phyloP scores from a whole-genome alignment of 2,888 invertebrate species.

The Tetragnatha montana region DNA sequence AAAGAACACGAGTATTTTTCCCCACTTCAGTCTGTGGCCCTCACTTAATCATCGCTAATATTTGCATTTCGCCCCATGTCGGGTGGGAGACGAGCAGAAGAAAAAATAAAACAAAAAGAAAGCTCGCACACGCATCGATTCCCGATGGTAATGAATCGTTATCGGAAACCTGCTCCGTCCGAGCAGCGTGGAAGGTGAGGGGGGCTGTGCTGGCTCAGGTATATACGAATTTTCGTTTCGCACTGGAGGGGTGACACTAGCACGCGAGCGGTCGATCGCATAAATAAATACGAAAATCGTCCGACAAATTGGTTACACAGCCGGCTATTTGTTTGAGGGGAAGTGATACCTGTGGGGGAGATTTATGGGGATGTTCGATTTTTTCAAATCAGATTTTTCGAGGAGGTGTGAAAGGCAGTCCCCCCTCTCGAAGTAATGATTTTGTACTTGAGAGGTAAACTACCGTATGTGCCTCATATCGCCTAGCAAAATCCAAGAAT shows the following conservation, averaged over 20 bases:
- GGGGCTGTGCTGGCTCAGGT: not conserved
- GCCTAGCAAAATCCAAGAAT: no score
- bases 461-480: no score
- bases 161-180: conserved; percentile 36
- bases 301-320: conserved; percentile 49
- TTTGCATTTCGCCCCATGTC: not conserved
- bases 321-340: conserved; percentile 31
- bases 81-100: not conserved
- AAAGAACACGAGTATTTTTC: not conserved
- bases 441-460: no score
- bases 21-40: not conserved
- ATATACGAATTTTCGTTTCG: conserved; percentile 9
- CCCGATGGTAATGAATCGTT: conserved; percentile 55
- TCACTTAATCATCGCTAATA: not conserved
- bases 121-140: conserved; percentile 38
- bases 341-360: conserved; percentile 20
- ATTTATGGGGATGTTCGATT: conserved; percentile 34
- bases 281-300: conserved; percentile 66
- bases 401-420: not conserved
- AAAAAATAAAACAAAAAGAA: conserved; percentile 19
- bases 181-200: conserved; percentile 2
- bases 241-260: conserved; percentile 35
- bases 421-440: no score
- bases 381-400: not conserved
- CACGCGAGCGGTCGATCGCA: conserved; percentile 56